Evolutionary conservation across 1,140 invertebrate species (phyloP).

Genomic region (Leptopilina clavipes): DNA sequence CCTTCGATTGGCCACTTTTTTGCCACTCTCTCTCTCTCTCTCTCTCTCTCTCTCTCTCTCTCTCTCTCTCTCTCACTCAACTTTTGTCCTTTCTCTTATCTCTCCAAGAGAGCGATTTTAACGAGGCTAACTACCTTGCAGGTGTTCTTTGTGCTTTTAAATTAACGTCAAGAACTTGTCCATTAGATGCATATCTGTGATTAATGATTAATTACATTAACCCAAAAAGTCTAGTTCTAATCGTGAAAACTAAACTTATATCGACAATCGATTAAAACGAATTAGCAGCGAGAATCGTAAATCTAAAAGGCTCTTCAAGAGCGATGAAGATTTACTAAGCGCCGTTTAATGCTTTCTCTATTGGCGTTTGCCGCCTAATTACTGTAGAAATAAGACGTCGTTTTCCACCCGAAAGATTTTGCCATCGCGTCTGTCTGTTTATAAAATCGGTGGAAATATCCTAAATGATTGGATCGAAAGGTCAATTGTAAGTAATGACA

Average conservation of each 20-base stretch:
- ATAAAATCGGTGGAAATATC: neutral
- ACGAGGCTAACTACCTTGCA: slow-evolving; percentile 9
- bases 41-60: too few relatives aligned
- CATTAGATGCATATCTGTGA: too few relatives aligned
- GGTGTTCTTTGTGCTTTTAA: too few relatives aligned
- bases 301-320: neutral
- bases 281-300: neutral
- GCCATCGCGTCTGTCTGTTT: slow-evolving; percentile 15
- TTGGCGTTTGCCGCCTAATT: slow-evolving; percentile 9
- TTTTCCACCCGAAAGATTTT: neutral
- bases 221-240: too few relatives aligned
- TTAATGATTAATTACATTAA: slow-evolving; percentile 12
- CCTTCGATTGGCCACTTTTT: neutral
- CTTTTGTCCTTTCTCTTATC: neutral
- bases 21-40: neutral
- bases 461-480: slow-evolving; percentile 15
- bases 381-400: slow-evolving; percentile 8
- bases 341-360: neutral
- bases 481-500: slow-evolving; percentile 23
- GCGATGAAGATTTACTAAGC: neutral
- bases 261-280: neutral
- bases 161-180: too few relatives aligned
- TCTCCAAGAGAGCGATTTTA: neutral
- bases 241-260: too few relatives aligned
- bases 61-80: too few relatives aligned